Conservation (phyloP, 2,797 vertebrate genomes). For the Lepus townsendii region DNA sequence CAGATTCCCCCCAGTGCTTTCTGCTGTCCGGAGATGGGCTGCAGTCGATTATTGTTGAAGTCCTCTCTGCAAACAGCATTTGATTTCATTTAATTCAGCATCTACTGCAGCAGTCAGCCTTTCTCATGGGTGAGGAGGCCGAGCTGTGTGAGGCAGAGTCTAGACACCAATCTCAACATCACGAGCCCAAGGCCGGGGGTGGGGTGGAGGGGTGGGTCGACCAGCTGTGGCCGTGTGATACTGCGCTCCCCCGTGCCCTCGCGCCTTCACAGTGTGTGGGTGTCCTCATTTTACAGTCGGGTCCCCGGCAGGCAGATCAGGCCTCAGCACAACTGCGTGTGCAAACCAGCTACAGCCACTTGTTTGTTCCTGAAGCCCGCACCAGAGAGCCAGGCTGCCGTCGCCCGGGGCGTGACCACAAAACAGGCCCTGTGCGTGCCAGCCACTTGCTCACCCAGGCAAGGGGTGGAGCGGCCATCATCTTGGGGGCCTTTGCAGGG, state of each 20-base stretch:
- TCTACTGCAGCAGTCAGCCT: neutral
- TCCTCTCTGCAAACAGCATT: slow-evolving; percentile 40
- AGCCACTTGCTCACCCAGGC: neutral
- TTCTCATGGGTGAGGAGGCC: slow-evolving; percentile 23
- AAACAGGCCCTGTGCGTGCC: neutral
- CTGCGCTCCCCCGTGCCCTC: neutral
- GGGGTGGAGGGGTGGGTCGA: neutral
- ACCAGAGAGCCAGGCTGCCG: neutral
- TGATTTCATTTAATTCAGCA: slow-evolving; percentile 50
- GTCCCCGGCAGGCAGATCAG: slow-evolving; percentile 15
- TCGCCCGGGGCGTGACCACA: neutral
- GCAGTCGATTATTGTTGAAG: slow-evolving; percentile 5
- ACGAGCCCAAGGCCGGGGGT: neutral
- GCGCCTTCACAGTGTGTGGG: neutral
- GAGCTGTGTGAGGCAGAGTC: neutral
- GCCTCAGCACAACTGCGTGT: neutral
- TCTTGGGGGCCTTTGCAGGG: neutral
- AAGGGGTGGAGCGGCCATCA: neutral
- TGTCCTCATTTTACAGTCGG: neutral
- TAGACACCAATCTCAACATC: slow-evolving; percentile 54
- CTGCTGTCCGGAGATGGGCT: slow-evolving; percentile 61
- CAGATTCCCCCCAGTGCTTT: too few species aligned
- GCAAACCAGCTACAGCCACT: slow-evolving; percentile 16
- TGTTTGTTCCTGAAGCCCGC: slow-evolving; percentile 50
- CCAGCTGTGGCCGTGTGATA: neutral